Percentiles rank a stretch among this genome's conserved stretches.
phyloP scores from a whole-genome alignment of 1,140 invertebrate species.

The Diachasmimorpha longicaudata region DNA sequence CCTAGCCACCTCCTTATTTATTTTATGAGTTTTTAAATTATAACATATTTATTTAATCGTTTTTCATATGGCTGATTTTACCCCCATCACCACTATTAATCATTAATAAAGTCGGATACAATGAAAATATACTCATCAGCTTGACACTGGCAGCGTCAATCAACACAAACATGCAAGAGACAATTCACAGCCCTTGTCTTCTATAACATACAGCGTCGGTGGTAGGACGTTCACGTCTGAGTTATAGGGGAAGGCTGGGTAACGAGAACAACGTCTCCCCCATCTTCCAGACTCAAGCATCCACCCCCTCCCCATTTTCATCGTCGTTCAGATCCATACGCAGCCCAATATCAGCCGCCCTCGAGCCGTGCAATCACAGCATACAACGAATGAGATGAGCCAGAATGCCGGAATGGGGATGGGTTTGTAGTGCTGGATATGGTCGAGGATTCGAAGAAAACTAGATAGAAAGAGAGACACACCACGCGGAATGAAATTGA shows the following conservation, averaged over 20 bases:
- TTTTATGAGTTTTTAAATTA: too few species aligned
- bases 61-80: too few species aligned
- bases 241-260: conserved; percentile 18
- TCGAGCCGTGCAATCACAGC: conserved; percentile 58
- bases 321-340: conserved; percentile 37
- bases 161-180: background rate
- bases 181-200: background rate
- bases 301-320: background rate
- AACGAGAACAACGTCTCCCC: conserved; percentile 28
- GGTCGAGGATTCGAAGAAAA: conserved; percentile 21
- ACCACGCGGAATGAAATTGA: conserved; percentile 15
- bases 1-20: too few species aligned
- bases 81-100: background rate
- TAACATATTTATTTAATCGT: too few species aligned
- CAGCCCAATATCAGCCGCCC: conserved; percentile 58
- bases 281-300: background rate
- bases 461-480: conserved; percentile 31
- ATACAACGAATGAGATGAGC: conserved; percentile 57
- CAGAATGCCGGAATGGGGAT: conserved; percentile 30
- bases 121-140: background rate
- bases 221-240: background rate
- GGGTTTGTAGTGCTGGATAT: conserved; percentile 12
- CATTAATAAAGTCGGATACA: background rate
- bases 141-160: background rate
- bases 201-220: background rate